A percentile compares a stretch with the other conserved stretches of the same genome.
Conservation (phyloP, 2,113 vertebrate species). For the Lepisosteus osseus region DNA sequence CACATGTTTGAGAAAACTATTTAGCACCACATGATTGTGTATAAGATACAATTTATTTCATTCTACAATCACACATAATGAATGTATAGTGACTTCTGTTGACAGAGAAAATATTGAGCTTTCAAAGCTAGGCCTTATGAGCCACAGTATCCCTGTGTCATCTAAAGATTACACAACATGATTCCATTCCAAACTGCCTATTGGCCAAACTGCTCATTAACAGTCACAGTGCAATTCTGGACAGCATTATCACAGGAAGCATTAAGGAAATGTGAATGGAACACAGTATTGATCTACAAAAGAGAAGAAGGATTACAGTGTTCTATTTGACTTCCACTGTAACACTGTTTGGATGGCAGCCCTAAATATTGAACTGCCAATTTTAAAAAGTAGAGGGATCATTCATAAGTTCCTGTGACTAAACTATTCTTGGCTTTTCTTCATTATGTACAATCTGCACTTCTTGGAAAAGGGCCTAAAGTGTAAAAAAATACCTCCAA, state of each 20-base stretch:
- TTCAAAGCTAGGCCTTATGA: background rate
- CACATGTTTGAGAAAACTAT: too few relatives aligned
- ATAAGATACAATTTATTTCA: too few relatives aligned
- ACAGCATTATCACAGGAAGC: background rate
- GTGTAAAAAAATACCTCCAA: background rate
- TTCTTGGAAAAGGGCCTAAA: background rate
- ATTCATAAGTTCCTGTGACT: slow-evolving; percentile 2
- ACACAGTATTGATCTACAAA: background rate
- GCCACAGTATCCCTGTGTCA: too few relatives aligned
- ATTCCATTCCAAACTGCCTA: background rate
- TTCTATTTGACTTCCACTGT: background rate
- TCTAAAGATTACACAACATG: background rate
- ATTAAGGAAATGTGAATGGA: background rate
- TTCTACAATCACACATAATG: too few relatives aligned
- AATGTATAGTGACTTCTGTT: too few relatives aligned
- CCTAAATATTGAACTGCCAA: background rate
- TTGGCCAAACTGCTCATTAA: background rate
- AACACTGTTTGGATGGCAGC: background rate
- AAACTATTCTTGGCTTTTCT: background rate
- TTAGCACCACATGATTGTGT: too few relatives aligned
- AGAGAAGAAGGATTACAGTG: background rate
- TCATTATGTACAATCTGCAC: background rate
- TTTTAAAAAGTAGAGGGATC: background rate
- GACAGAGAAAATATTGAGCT: too few relatives aligned
- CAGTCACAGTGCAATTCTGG: background rate